Evolutionary conservation across 2,113 vertebrate species (phyloP).

Genomic region (Zeus faber): DNA sequence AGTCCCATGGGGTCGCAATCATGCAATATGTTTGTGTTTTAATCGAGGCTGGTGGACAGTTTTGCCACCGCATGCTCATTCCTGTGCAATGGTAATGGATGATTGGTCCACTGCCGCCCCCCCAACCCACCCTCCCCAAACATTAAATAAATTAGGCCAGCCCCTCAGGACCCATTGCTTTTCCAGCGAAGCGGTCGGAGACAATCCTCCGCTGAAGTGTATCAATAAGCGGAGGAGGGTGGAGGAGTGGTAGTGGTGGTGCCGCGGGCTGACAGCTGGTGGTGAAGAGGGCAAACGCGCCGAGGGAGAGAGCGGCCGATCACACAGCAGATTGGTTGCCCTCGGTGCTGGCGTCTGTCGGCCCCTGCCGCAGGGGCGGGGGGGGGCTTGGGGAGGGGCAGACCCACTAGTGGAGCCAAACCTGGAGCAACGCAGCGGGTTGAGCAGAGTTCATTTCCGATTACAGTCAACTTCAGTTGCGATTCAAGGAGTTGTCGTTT

Average conservation of each 20-base stretch:
- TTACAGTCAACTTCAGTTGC: too few relatives aligned
- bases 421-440: too few relatives aligned
- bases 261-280: slow-evolving; percentile 53
- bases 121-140: not conserved
- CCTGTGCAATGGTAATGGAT: slow-evolving; percentile 44
- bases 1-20: not conserved
- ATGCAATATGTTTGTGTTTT: slow-evolving; percentile 25
- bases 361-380: slow-evolving; percentile 36
- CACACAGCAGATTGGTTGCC: slow-evolving; percentile 67
- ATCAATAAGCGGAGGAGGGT: slow-evolving; percentile 56
- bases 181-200: slow-evolving; percentile 50
- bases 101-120: slow-evolving; percentile 38
- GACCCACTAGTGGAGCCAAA: too few relatives aligned
- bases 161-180: slow-evolving; percentile 41
- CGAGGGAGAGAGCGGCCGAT: slow-evolving; percentile 49
- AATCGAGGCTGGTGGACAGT: slow-evolving; percentile 16
- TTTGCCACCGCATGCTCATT: slow-evolving; percentile 7
- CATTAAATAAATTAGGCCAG: slow-evolving; percentile 64
- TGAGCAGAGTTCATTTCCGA: too few relatives aligned
- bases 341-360: slow-evolving; percentile 60
- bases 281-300: slow-evolving; percentile 49
- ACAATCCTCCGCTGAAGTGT: slow-evolving; percentile 59
- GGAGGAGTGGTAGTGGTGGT: slow-evolving; percentile 49
- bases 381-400: not conserved
- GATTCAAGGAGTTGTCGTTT: too few relatives aligned